phyloP scores from a whole-genome alignment of 2,888 invertebrate species.

The Rhagium mordax region DNA sequence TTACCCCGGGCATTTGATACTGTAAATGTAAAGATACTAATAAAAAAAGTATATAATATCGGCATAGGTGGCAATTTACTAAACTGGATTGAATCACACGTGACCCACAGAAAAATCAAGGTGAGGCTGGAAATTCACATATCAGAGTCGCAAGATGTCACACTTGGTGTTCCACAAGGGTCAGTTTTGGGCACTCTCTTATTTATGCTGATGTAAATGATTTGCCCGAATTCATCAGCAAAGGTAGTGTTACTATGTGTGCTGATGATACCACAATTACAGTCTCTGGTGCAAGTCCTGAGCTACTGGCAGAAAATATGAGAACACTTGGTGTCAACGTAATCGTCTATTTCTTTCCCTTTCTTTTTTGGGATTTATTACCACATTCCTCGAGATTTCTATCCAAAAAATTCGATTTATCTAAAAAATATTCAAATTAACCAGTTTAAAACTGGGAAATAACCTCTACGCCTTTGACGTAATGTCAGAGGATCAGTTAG shows the following conservation, averaged over 20 bases:
- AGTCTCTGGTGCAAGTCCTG: background rate
- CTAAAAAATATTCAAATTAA: too few species aligned
- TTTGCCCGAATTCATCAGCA: background rate
- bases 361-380: too few species aligned
- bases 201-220: background rate
- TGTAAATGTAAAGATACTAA: too few species aligned
- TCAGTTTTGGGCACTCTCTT: background rate
- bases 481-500: too few species aligned
- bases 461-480: too few species aligned
- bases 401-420: too few species aligned
- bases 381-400: too few species aligned
- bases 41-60: too few species aligned
- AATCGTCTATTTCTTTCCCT: background rate
- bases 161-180: background rate
- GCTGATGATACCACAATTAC: background rate
- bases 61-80: too few species aligned
- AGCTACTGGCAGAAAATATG: background rate
- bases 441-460: too few species aligned
- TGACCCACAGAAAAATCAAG: background rate
- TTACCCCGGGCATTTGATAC: too few species aligned
- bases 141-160: background rate
- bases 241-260: background rate
- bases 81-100: too few species aligned
- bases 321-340: background rate
- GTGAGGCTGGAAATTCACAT: background rate